phyloP scores from a whole-genome alignment of 1,140 invertebrate genomes.

The Solenopsis fugax region DNA sequence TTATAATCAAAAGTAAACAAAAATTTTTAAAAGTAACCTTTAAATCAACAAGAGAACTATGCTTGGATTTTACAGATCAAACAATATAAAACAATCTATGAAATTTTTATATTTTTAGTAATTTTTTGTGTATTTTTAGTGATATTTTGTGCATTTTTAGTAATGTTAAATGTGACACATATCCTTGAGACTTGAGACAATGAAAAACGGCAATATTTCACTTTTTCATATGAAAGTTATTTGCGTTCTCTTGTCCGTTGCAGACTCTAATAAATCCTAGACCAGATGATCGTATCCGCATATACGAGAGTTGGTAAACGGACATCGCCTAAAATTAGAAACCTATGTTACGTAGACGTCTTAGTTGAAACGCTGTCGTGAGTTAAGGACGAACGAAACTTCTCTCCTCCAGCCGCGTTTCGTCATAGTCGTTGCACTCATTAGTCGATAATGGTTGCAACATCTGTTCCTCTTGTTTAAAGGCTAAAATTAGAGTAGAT shows the following conservation, averaged over 20 bases:
- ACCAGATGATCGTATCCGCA: background rate
- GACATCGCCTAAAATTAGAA: slow-evolving; percentile 45
- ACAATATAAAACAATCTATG: no score
- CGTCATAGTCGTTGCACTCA: slow-evolving; percentile 41
- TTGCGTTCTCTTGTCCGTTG: background rate
- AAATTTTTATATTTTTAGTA: no score
- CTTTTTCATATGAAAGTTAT: background rate
- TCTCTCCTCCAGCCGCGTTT: background rate
- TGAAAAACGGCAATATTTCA: background rate
- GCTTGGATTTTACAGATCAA: no score
- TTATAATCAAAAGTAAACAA: no score
- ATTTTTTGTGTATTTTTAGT: no score
- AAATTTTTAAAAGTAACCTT: no score
- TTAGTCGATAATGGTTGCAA: slow-evolving; percentile 15
- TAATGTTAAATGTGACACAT: no score
- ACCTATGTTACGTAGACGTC: background rate
- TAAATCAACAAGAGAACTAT: no score
- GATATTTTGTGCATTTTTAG: no score
- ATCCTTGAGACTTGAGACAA: no score
- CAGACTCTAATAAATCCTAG: background rate
- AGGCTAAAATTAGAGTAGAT: slow-evolving; percentile 50
- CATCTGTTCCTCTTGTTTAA: slow-evolving; percentile 35
- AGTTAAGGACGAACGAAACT: background rate
- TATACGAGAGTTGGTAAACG: background rate
- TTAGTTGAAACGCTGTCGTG: background rate